A percentile compares a stretch with the other conserved stretches of the same genome.
Conservation (phyloP, 1,140 invertebrate genomes). For the Eupristina koningsbergeri region DNA sequence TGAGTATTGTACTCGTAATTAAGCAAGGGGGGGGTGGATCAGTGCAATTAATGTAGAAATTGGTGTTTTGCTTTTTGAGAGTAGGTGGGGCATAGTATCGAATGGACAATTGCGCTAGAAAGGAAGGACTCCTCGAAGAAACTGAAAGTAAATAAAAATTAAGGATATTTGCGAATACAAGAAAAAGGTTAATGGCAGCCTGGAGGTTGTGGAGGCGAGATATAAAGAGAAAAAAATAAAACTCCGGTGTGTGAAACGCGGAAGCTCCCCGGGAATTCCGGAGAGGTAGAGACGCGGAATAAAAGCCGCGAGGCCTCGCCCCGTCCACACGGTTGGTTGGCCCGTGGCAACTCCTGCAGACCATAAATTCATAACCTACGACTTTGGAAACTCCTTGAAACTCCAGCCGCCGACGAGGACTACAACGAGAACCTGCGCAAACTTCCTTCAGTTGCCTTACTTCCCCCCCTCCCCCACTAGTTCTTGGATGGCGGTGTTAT, state of each 20-base stretch:
- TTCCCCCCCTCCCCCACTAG: slow-evolving; percentile 17
- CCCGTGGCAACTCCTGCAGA: slow-evolving; percentile 61
- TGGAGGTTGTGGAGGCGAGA: not conserved
- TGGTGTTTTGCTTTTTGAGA: too few relatives aligned
- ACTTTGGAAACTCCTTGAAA: slow-evolving; percentile 61
- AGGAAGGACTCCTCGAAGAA: too few relatives aligned
- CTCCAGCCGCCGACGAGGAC: slow-evolving; percentile 32
- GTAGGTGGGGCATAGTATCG: too few relatives aligned
- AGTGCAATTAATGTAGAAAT: too few relatives aligned
- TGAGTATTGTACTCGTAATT: too few relatives aligned
- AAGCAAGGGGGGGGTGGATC: too few relatives aligned
- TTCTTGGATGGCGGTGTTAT: not conserved
- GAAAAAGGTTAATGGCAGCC: too few relatives aligned
- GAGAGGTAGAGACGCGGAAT: slow-evolving; percentile 55
- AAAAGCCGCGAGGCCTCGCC: slow-evolving; percentile 58
- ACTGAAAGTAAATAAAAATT: too few relatives aligned
- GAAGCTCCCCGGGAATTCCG: slow-evolving; percentile 58
- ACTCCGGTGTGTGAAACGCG: not conserved
- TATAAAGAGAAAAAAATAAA: not conserved
- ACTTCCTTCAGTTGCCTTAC: slow-evolving; percentile 65
- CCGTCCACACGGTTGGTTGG: slow-evolving; percentile 50
- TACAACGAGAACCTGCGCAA: slow-evolving; percentile 52
- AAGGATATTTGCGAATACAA: too few relatives aligned
- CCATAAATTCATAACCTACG: slow-evolving; percentile 74
- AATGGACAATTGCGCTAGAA: too few relatives aligned